Evolutionary conservation across 1,140 invertebrate species (phyloP), one percentile per base, ranked within the genome.

Genomic region (Oryctes rhinoceros): DNA sequence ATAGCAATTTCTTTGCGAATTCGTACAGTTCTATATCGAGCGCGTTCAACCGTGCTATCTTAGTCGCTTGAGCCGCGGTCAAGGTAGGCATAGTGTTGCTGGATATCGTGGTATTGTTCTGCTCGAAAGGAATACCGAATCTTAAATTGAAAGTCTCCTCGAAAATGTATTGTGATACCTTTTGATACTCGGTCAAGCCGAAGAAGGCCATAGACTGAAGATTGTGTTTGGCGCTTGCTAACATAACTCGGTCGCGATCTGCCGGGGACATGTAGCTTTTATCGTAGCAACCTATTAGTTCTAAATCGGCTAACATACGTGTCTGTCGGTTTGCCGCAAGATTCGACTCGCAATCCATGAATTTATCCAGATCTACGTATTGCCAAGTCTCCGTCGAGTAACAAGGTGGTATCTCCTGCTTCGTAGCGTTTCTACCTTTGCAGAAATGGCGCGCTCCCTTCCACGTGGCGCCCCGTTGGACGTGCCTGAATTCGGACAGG

Each of bases 381-480:
- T 91, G 89, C 92, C 92, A 93, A 65, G 91, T 90, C 77, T 92
- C 91, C 10, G 94, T 94, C 79, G 90, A 88, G 86, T 96, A 96
- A 86, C 95, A 96, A 30, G 92, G 90, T 10, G 94, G 95, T 82
- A 96, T 90, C 86, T 95, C 95, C 4, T 92, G 89, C 24, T 92
- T 89, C 71, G 92, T 94, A 20, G 96, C 95, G 44, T 92, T 91
- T 59, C 94, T 90, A 1, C 97, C 97, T 83, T 94, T 92, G 87
- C 97, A 98, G 91, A 93, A 94, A 87, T 98, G 96, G 11, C 95
- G 89, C 24, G 96, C 94, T 65, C 87, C 89, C 87, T 93, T 94
- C 98, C 98, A 99, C n/a, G 98, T 99, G 74, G 98, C 98, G 47
- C 98, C 98, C 39, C 98, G 92, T 86, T 97, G 94, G 47, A 99